Percentiles rank a stretch among this genome's conserved stretches.
phyloP scores from a whole-genome alignment of 2,888 invertebrate species.

The Drosophila suboccidentalis region DNA sequence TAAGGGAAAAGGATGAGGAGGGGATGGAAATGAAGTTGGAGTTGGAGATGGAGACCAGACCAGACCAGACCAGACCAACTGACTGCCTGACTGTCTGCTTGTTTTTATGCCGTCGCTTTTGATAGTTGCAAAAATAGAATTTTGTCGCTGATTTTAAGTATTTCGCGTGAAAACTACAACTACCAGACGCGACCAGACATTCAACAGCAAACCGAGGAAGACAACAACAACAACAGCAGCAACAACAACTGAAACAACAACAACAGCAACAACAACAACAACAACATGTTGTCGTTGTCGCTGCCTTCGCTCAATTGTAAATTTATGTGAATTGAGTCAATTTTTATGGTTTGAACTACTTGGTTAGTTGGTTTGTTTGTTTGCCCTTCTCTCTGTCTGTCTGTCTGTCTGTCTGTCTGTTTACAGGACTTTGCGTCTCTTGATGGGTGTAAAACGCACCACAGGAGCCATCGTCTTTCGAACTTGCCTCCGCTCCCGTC shows the following conservation, averaged over 20 bases:
- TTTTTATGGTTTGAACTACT: conserved; percentile 64
- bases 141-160: conserved; percentile 81
- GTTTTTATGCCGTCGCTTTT: conserved; percentile 65
- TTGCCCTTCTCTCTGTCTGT: conserved; percentile 17
- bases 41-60: conserved; percentile 1
- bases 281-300: conserved; percentile 15
- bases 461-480: conserved; percentile 53
- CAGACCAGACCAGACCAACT: conserved; percentile 27
- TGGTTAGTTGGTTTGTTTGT: conserved; percentile 48
- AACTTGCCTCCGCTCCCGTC: conserved; percentile 19
- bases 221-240: conserved; percentile 32
- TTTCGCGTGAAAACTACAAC: conserved; percentile 79
- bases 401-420: background rate
- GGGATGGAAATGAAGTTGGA: conserved; percentile 2
- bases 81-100: conserved; percentile 55
- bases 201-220: conserved; percentile 23
- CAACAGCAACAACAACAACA: conserved; percentile 19
- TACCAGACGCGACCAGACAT: conserved; percentile 59
- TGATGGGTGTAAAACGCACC: conserved; percentile 83
- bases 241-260: conserved; percentile 20
- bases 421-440: conserved; percentile 78
- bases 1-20: conserved; percentile 5
- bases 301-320: conserved; percentile 71
- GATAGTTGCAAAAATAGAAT: conserved; percentile 79
- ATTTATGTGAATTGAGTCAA: conserved; percentile 80